Conservation (phyloP, 2,113 vertebrate genomes). For the Cyprinodon variegatus region DNA sequence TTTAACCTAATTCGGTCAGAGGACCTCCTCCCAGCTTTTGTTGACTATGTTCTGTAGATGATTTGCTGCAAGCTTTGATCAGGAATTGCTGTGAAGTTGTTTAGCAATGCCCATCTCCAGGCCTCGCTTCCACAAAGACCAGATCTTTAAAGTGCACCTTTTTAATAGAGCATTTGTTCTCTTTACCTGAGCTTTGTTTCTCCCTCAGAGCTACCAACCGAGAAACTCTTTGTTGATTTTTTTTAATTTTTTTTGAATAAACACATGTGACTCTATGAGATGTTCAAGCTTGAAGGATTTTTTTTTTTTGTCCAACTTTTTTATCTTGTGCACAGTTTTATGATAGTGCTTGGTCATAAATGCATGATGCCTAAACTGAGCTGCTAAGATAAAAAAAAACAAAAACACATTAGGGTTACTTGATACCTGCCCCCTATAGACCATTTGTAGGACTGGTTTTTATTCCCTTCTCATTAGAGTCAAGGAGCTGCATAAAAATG, state of each 20-base stretch:
- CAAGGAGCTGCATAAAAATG: no score
- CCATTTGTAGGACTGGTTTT: no score
- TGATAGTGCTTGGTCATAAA: neutral
- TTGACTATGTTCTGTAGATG: neutral
- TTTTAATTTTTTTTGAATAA: neutral
- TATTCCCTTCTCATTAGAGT: no score
- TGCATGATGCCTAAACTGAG: neutral
- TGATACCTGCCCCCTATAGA: no score
- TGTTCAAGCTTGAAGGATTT: no score
- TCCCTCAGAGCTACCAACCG: neutral
- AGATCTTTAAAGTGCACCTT: neutral
- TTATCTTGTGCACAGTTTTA: neutral
- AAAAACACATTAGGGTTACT: no score
- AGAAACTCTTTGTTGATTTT: neutral
- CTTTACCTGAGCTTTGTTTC: neutral
- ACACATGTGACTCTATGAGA: neutral
- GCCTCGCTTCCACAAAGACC: neutral
- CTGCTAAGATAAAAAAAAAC: no score
- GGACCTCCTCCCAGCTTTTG: no score
- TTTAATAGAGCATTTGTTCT: neutral
- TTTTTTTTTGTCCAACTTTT: no score
- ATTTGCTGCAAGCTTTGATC: neutral
- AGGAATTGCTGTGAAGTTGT: neutral
- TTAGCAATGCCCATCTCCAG: neutral
- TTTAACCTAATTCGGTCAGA: neutral